Percentiles rank a stretch among this genome's conserved stretches.
Conservation (phyloP, 2,113 vertebrate species). For the Psettodes erumei region DNA sequence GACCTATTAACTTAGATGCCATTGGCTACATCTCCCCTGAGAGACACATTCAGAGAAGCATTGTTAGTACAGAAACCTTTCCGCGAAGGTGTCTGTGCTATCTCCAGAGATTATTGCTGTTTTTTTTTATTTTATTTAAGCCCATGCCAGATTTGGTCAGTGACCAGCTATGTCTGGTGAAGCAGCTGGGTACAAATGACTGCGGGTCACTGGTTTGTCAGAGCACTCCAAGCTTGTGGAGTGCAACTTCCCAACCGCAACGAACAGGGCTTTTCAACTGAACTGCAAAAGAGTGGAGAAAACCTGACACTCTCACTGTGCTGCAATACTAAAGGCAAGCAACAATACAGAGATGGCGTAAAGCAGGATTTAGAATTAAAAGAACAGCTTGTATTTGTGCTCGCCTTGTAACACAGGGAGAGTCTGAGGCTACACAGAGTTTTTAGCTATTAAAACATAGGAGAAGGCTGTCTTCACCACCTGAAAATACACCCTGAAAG, state of each 20-base stretch:
- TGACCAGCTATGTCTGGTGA: constrained; percentile 46
- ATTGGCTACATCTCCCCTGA: constrained; percentile 43
- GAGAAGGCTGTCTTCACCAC: constrained; percentile 50
- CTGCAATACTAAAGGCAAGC: constrained; percentile 39
- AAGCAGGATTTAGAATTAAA: not conserved
- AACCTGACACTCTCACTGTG: constrained; percentile 64
- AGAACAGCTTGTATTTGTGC: constrained; percentile 11
- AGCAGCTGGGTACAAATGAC: constrained; percentile 52
- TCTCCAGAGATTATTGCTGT: constrained; percentile 19
- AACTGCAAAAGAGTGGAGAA: constrained; percentile 55
- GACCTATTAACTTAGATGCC: constrained; percentile 35
- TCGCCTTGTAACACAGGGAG: constrained; percentile 58
- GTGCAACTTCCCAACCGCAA: constrained; percentile 40
- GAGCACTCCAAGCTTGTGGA: constrained; percentile 29
- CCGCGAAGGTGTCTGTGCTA: constrained; percentile 23
- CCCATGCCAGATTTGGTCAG: constrained; percentile 39
- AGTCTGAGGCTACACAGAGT: constrained; percentile 53
- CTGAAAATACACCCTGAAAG: constrained; percentile 74
- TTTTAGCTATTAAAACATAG: constrained; percentile 32
- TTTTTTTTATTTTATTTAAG: not conserved
- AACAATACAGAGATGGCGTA: not conserved
- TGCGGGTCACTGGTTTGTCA: constrained; percentile 52
- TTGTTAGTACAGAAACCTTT: constrained; percentile 34
- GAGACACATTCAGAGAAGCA: constrained; percentile 56
- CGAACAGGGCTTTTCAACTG: constrained; percentile 35